Conservation (phyloP, 2,113 vertebrate genomes). For the Notiomystis cincta region DNA sequence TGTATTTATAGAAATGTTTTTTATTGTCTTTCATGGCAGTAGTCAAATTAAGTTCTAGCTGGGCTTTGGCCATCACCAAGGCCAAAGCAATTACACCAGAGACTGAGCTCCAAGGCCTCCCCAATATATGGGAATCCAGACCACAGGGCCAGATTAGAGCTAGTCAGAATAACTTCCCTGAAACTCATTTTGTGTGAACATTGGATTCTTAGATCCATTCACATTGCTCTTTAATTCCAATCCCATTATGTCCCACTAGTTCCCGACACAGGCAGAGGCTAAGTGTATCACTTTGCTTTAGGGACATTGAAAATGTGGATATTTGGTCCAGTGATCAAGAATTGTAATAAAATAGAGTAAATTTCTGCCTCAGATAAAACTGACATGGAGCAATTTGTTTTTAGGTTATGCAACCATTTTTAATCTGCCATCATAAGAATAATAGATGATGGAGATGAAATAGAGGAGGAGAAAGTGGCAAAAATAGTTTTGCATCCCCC, state of each 20-base stretch:
- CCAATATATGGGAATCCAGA: background rate
- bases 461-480: background rate
- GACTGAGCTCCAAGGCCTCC: accelerated
- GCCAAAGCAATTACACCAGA: background rate
- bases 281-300: background rate
- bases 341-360: background rate
- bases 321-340: background rate
- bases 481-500: background rate
- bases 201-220: background rate
- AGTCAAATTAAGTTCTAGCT: background rate
- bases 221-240: background rate
- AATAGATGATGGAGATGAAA: background rate
- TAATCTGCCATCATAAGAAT: background rate
- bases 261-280: background rate
- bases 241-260: background rate
- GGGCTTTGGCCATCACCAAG: background rate
- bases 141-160: background rate
- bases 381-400: background rate
- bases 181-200: background rate
- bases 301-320: background rate
- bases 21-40: background rate
- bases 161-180: background rate
- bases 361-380: background rate
- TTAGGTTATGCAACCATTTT: background rate
- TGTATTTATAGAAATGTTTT: background rate